Conservation (phyloP, 64 coral and sea anemone genomes). For the Dendronephthya gigantea region DNA sequence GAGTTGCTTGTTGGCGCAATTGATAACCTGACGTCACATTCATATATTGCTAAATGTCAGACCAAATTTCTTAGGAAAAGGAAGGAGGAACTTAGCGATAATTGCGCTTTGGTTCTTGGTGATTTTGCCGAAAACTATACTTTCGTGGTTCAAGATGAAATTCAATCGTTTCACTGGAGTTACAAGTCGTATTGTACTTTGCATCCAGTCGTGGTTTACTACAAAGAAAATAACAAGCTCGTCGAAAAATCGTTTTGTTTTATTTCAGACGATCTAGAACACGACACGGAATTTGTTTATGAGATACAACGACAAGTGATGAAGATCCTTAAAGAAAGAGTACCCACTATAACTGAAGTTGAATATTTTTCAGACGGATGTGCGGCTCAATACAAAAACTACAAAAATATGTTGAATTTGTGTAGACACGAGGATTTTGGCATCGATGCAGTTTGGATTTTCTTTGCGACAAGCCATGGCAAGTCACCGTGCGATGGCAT, state of each 20-base stretch:
- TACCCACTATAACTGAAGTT: no score
- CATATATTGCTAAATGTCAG: not conserved
- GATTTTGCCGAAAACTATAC: not conserved
- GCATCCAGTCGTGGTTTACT: not conserved
- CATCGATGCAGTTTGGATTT: no score
- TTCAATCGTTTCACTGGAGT: not conserved
- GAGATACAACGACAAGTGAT: no score
- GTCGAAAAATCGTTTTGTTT: no score
- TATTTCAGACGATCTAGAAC: no score
- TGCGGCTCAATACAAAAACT: no score
- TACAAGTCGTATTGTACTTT: not conserved
- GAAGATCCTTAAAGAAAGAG: no score
- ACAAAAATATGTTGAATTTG: no score
- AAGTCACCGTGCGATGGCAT: no score
- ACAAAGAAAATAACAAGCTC: slow-evolving; percentile 13
- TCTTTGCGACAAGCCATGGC: not conserved
- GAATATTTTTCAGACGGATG: no score
- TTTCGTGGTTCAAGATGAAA: not conserved
- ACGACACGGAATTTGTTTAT: no score
- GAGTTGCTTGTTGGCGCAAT: not conserved
- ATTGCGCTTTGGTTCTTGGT: not conserved
- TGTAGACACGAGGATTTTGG: no score
- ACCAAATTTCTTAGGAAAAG: not conserved
- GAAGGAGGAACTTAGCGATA: not conserved
- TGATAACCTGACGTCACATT: not conserved